Base-by-base conservation (phyloP, 30 jellyfish, hydroid and myxozoan genomes). In the Aurelia aurita complex sp. Pacific region DNA sequence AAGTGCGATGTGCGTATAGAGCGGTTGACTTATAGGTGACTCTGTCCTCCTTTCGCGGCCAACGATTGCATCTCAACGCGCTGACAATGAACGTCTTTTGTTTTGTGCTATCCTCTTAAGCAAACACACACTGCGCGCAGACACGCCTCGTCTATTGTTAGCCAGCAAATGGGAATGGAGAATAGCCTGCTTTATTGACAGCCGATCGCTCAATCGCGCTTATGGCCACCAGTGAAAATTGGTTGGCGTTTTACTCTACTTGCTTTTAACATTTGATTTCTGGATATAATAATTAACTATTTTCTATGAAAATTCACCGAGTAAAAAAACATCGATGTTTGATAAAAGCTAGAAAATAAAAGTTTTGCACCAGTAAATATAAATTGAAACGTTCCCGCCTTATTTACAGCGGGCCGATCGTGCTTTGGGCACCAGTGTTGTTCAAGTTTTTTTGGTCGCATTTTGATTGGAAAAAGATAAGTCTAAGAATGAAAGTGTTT, bases 101-200 rank as follows among this genome's bases (percentile, higher is more conserved):
- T 84, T 73, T 73, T 73, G 74, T 63, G 75, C 93, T 73, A 69
- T 84, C 93, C 77, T 62, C 93, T 73, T 84, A 66, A 52, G 87
- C 82, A 74, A 73, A 84, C 82, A 84, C 82, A 84, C 82, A 74
- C 82, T 84, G 85, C 78, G 93, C 93, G 87, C 57, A 50, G 86
- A 64, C 96, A 77, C 96, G 96, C 96, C 96, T 79, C 90, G 69
- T 60, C 88, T 75, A 68, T 87, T 87, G 96, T 87, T 71, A 65
- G 59, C 15, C 85, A 79, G 96, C 96, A 87, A 87, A 87, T 87
- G 73, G 96, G 89, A 87, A 76, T 78, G 73, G 85, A 73, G 80
- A 36, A 74, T 52, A 13, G 67, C 75, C 84, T 77, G 87, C 87
- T 62, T 83, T 83, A 84, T 84, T 84, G 93, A 84, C 93, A 84